These are phyloP conservation scores for Melanotaenia boesemani DNA, from an alignment of 2,797 vertebrate species.

Conservation along the genomic window DNA sequence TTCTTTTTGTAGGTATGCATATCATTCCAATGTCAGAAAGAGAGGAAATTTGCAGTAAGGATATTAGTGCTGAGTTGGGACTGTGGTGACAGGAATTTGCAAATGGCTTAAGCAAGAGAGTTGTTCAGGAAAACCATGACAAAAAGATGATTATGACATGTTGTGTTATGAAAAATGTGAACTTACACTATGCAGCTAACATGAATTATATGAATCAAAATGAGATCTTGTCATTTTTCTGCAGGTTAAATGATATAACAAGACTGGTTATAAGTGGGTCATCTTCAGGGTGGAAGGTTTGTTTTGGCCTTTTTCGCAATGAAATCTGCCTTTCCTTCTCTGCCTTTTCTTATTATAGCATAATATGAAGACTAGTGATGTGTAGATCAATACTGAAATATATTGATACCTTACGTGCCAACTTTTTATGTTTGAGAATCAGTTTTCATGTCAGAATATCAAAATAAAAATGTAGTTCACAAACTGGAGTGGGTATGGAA, in stretches of 20 bases:
- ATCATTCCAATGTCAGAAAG: constrained; percentile 23
- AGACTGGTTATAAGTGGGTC: constrained; percentile 9
- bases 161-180: constrained; percentile 14
- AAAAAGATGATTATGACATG: constrained; percentile 20
- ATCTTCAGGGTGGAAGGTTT: constrained; percentile 2
- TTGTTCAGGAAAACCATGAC: constrained; percentile 30
- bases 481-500: too few species aligned
- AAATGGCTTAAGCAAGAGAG: constrained; percentile 13
- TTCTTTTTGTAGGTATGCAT: constrained; percentile 15
- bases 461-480: too few species aligned
- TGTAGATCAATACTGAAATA: too few species aligned
- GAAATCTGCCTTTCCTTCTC: neutral
- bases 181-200: constrained; percentile 2
- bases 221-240: constrained; percentile 8
- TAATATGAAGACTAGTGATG: neutral
- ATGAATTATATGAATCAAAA: constrained; percentile 33
- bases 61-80: constrained; percentile 43
- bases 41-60: neutral
- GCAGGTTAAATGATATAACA: neutral
- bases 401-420: too few species aligned
- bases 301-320: neutral
- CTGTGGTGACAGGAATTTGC: neutral
- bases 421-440: too few species aligned
- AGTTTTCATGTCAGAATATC: too few species aligned
- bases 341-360: neutral